Evolutionary conservation across 2,888 invertebrate species (phyloP).

Genomic region (Drosophila ustulata): DNA sequence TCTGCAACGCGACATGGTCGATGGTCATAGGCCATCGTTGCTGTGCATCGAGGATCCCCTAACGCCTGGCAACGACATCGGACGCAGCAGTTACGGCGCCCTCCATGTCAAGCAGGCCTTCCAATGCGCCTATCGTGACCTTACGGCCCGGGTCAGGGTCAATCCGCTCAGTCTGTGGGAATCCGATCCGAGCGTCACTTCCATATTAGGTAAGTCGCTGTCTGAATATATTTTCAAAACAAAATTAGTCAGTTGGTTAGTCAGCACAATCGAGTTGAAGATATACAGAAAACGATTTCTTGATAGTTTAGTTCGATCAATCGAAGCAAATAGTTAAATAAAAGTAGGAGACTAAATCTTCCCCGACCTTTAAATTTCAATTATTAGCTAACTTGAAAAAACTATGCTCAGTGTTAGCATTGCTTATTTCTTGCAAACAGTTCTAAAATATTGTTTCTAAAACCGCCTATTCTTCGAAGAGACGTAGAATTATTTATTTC

Average conservation of each 20-base stretch:
- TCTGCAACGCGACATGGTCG: slow-evolving; percentile 96
- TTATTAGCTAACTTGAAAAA: too few species aligned
- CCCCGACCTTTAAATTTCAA: too few species aligned
- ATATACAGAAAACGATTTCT: too few species aligned
- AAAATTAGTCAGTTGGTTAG: neutral
- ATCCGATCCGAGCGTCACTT: slow-evolving; percentile 87
- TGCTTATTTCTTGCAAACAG: too few species aligned
- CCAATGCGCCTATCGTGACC: slow-evolving; percentile 96
- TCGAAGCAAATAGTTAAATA: too few species aligned
- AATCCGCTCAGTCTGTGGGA: slow-evolving; percentile 86
- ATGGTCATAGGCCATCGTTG: slow-evolving; percentile 96
- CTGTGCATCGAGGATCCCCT: slow-evolving; percentile 99
- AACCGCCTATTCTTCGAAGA: too few species aligned
- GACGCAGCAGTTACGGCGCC: slow-evolving; percentile 95
- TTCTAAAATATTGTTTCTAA: too few species aligned
- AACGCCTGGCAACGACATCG: slow-evolving; percentile 98
- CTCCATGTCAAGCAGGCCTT: slow-evolving; percentile 94
- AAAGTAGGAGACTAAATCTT: too few species aligned
- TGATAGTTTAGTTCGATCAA: too few species aligned
- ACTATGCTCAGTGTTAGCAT: too few species aligned
- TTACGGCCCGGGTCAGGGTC: slow-evolving; percentile 89
- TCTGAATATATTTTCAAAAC: neutral
- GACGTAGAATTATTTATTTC: too few species aligned
- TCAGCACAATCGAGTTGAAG: too few species aligned
- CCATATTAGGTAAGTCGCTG: slow-evolving; percentile 87